Evolutionary conservation across 2,888 invertebrate species (phyloP).

Genomic region (Hyalella azteca): DNA sequence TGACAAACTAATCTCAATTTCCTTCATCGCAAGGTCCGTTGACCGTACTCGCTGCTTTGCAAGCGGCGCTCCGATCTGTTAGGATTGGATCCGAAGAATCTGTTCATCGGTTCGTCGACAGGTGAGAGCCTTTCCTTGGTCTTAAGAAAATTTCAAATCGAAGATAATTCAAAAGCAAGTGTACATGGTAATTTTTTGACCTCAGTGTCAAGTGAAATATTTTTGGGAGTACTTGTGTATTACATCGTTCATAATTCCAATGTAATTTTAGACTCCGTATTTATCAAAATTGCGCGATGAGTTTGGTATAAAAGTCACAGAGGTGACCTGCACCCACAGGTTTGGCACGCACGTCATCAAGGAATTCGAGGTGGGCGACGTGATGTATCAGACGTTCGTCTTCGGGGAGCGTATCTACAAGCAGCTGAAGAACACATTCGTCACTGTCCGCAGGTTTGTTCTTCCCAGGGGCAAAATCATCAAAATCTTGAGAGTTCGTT

Average conservation of each 20-base stretch:
- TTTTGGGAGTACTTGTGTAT: too few relatives aligned
- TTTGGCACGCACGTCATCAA: slow-evolving; percentile 56
- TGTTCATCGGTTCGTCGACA: slow-evolving; percentile 53
- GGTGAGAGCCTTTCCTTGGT: background rate
- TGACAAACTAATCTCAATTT: too few relatives aligned
- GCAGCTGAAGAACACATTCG: slow-evolving; percentile 49
- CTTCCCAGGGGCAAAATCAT: background rate
- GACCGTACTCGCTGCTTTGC: background rate
- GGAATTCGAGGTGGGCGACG: slow-evolving; percentile 53
- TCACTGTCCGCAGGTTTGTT: background rate
- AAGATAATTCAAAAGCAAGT: too few relatives aligned
- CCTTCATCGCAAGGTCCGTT: too few relatives aligned
- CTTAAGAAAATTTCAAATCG: too few relatives aligned
- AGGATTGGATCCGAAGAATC: slow-evolving; percentile 52
- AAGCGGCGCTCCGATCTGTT: slow-evolving; percentile 38
- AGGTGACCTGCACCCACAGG: too few relatives aligned
- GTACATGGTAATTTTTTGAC: too few relatives aligned
- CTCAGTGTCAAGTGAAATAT: too few relatives aligned
- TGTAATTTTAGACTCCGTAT: too few relatives aligned
- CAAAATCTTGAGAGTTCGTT: background rate
- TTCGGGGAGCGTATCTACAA: slow-evolving; percentile 54
- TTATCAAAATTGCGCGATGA: too few relatives aligned
- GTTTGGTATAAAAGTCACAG: too few relatives aligned
- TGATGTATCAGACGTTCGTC: slow-evolving; percentile 56
- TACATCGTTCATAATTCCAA: too few relatives aligned